Base-by-base conservation (phyloP, 2,113 vertebrate species). In the Leptobrachium ailaonicum region DNA sequence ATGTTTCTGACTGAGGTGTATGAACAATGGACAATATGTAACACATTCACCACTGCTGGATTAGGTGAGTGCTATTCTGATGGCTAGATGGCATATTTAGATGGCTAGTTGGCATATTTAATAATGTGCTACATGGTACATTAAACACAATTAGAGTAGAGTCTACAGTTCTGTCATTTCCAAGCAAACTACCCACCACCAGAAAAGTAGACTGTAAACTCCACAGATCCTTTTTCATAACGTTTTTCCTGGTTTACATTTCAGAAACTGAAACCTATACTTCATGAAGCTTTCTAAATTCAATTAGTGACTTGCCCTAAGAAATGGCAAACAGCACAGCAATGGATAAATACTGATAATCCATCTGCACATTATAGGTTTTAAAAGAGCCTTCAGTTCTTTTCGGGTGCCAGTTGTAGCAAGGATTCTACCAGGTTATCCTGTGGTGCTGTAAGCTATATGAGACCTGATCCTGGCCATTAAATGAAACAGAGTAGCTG, bases 191-290 rank as follows among this genome's bases (percentile, higher is more conserved):
- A 72, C 53, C 7, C 20, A 20, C 8, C n/a, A 32, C 9, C 44
- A 71, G 70, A 72, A n/a, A 71, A 32, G 20, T 32, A 72, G 70
- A 72, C 47, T 54, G 20, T 32, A 72, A 72, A 54, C 20, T 54
- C 7, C 41, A 32, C 8, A 32, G 20, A 10, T 40, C 20, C 20
- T 32, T 7, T 64, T 64, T 32, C 40, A 64, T 13, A 64, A 2
- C 9, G 6, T 32, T 64, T 20, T 50, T 5, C 9, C 20, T 32
- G 20, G 60, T 40, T 64, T 40, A 32, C 2, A 64, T 20, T 64
- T 20, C 6, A 20, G 62, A 32, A 20, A 64, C 4, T 13, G 60
- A 62, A 32, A 32, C 20, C 60, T 8, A 54, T 54, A 54, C 11
- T 6, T 54, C 11, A 54, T 54, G 50, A 6, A 60, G 56, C 11